Conservation (phyloP, 1,140 invertebrate genomes). For the Drosophila albomicans region DNA sequence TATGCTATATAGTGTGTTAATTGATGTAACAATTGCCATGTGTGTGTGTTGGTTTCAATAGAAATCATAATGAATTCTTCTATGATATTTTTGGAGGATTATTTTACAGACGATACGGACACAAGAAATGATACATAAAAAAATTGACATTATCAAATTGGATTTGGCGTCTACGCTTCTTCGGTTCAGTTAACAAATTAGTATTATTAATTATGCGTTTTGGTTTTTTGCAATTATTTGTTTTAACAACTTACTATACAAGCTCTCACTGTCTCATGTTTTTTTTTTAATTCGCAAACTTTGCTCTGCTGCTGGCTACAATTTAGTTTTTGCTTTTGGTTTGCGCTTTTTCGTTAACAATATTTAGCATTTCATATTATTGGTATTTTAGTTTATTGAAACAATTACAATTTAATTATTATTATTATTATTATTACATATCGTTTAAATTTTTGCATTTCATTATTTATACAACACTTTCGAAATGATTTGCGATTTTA, state of each 20-base stretch:
- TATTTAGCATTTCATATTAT: slow-evolving; percentile 20
- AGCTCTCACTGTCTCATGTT: slow-evolving; percentile 60
- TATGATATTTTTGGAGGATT: neutral
- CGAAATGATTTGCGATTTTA: slow-evolving; percentile 53
- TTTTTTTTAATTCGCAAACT: slow-evolving; percentile 7
- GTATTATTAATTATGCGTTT: slow-evolving; percentile 31
- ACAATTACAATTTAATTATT: slow-evolving; percentile 47
- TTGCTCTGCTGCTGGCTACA: slow-evolving; percentile 37
- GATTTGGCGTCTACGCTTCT: slow-evolving; percentile 33
- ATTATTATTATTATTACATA: slow-evolving; percentile 44
- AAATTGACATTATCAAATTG: slow-evolving; percentile 27
- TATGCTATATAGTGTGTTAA: slow-evolving; percentile 36
- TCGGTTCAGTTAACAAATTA: slow-evolving; percentile 27
- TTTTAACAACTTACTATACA: slow-evolving; percentile 72
- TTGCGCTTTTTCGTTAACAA: slow-evolving; percentile 23
- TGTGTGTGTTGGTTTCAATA: neutral
- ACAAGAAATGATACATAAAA: slow-evolving; percentile 3
- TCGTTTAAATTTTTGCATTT: slow-evolving; percentile 24
- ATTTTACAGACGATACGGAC: slow-evolving; percentile 24
- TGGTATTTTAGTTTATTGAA: slow-evolving; percentile 49
- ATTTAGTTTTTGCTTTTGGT: slow-evolving; percentile 39
- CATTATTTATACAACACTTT: slow-evolving; percentile 57
- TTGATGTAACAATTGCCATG: slow-evolving; percentile 52
- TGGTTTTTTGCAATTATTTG: slow-evolving; percentile 44
- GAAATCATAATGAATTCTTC: neutral